Conservation (phyloP, 2,888 invertebrate genomes). For the Byasa hedistus region DNA sequence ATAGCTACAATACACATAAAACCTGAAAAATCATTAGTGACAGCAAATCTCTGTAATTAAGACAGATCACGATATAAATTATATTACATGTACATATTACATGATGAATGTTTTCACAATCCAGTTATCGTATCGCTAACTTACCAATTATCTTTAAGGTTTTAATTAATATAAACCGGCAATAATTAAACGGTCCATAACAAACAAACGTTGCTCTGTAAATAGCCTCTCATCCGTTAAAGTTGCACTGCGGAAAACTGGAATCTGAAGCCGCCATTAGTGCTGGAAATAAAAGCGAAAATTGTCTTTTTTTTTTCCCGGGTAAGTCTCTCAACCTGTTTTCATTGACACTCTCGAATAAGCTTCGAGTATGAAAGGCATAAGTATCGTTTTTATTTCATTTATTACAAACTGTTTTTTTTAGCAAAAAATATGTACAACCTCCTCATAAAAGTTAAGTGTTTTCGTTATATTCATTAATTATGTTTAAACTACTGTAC, state of each 20-base stretch:
- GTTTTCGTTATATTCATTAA: not conserved
- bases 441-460: not conserved
- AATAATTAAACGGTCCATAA: slow-evolving; percentile 13
- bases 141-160: not conserved
- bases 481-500: not conserved
- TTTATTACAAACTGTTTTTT: slow-evolving; percentile 1
- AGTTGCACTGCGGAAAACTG: slow-evolving; percentile 20
- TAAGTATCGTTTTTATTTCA: not conserved
- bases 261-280: slow-evolving; percentile 28
- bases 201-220: slow-evolving; percentile 21
- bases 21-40: too few species aligned
- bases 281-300: slow-evolving; percentile 21
- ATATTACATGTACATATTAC: too few species aligned
- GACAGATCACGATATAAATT: too few species aligned
- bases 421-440: not conserved
- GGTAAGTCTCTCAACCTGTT: slow-evolving; percentile 16
- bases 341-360: slow-evolving; percentile 24
- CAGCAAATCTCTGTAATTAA: too few species aligned
- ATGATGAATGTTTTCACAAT: too few species aligned
- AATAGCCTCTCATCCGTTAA: slow-evolving; percentile 26
- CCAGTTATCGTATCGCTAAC: too few species aligned
- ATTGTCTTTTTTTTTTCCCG: slow-evolving; percentile 20
- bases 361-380: slow-evolving; percentile 13
- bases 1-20: too few species aligned
- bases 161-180: not conserved